These are phyloP conservation scores for Chaetorhynchus papuensis DNA, from an alignment of 2,113 vertebrate species.

Conservation along the genomic window DNA sequence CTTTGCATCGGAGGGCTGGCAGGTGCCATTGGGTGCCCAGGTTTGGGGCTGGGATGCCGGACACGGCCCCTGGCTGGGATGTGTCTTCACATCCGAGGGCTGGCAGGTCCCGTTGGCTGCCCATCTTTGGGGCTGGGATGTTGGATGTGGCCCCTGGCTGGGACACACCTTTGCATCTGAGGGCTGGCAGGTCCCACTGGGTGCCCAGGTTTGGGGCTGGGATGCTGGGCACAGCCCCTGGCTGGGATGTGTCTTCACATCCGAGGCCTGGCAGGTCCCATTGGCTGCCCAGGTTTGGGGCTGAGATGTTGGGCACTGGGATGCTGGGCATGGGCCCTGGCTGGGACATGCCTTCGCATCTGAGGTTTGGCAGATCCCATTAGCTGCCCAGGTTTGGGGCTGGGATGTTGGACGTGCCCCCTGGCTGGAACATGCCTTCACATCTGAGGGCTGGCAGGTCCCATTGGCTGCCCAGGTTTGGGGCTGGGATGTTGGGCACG, in stretches of 20 bases:
- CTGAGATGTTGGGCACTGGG: neutral
- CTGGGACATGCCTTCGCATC: rapidly evolving
- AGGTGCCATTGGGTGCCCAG: neutral
- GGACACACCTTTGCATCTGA: rapidly evolving
- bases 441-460: neutral
- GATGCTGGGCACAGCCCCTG: neutral
- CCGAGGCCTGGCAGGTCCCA: rapidly evolving
- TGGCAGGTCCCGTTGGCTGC: rapidly evolving
- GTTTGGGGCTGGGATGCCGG: neutral
- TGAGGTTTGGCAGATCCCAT: rapidly evolving
- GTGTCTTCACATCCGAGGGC: rapidly evolving
- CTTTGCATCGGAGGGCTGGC: neutral
- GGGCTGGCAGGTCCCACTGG: rapidly evolving
- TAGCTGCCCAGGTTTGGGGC: neutral
- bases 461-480: neutral
- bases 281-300: neutral
- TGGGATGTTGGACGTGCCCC: rapidly evolving
- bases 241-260: rapidly evolving
- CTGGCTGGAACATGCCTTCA: neutral
- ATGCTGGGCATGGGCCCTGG: neutral
- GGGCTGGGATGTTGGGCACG: neutral
- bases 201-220: neutral
- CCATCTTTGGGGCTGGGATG: neutral
- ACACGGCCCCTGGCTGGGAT: neutral
- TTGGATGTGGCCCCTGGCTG: neutral